A percentile compares a stretch with the other conserved stretches of the same genome.
Conservation (phyloP, 2,797 vertebrate species). For the Hydrophis major region DNA sequence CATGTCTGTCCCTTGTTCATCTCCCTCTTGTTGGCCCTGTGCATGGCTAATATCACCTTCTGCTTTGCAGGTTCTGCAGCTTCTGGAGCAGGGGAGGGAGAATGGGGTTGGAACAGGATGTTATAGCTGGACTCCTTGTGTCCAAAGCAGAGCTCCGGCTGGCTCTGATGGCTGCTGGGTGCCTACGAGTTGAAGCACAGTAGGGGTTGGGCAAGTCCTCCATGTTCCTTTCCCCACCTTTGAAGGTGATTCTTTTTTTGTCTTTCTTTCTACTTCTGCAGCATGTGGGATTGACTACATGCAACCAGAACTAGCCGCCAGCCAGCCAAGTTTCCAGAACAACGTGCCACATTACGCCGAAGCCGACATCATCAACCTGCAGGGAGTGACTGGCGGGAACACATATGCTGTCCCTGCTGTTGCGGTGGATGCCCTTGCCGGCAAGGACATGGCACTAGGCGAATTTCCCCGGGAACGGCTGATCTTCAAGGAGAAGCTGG, state of each 20-base stretch:
- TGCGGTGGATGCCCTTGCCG: conserved; percentile 66
- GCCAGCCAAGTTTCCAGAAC: conserved; percentile 71
- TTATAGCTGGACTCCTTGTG: not conserved
- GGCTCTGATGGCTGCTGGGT: not conserved
- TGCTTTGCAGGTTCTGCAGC: conserved; percentile 30
- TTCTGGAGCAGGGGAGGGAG: not conserved
- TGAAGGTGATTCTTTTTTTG: not conserved
- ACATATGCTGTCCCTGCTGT: conserved; percentile 84
- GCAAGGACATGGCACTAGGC: conserved; percentile 70
- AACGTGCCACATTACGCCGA: conserved; percentile 92
- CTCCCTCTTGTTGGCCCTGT: conserved; percentile 8
- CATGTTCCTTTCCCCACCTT: not conserved
- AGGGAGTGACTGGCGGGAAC: conserved; percentile 91
- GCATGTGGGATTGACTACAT: conserved; percentile 78
- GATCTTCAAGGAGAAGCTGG: conserved; percentile 91
- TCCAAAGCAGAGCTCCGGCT: not conserved
- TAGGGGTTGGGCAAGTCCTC: not conserved
- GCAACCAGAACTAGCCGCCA: conserved; percentile 68
- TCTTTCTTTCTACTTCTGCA: not conserved
- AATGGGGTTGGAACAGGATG: not conserved
- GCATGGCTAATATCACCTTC: conserved; percentile 27
- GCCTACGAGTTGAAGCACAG: not conserved
- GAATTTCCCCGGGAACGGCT: conserved; percentile 86
- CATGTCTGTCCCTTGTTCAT: conserved; percentile 19
- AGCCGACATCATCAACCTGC: conserved; percentile 91